Evolutionary conservation across 1,140 invertebrate species (phyloP), one percentile per base, ranked within the genome.

Genomic region (Drosophila ironensis): DNA sequence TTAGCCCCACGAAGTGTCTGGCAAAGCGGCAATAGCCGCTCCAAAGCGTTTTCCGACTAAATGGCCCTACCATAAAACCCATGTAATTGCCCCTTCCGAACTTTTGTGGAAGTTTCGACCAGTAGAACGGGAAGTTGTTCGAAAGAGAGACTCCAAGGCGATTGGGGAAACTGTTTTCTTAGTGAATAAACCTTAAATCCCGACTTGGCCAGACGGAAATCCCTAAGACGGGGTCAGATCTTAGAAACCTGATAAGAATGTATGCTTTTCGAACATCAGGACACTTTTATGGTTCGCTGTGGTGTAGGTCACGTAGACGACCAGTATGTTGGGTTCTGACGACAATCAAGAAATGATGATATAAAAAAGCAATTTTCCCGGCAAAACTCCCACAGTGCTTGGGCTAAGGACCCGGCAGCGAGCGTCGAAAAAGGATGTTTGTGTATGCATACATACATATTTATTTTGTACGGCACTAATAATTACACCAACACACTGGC

Each of bases 381-480:
- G 1, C 2, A 27, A 14, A 35, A 27, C 12, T 48, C 6, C 67
- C 68, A 71, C 41, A n/a, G 68, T 71, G 9, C 17, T 14, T 16
- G 20, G 40, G 28, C 44, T 42, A 22, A 28, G 44, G 44, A 69
- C 45, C 38, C 56, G 22, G 5, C 30, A 19, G 28, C 5, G 11
- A 57, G 64, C 52, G 53, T 57, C 37, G 24, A 59, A 69, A 50
- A 70, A 40, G 44, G 20, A 70, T 69, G 66, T 70, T 47, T 70
- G 66, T 70, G 66, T 70, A 38, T 35, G 44, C 38, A 51, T 40
- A 25, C 25, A 19, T 40, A 30, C 42, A 63, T 64, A 63, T 64
- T 63, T 64, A 40, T 63, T 63, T 64, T 64, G 59, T 71, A 61
- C 19, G 57, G 54, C 67, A 71, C 66, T 70, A 70, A 71, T 69